phyloP scores from a whole-genome alignment of 2,113 vertebrate species.

The Enhydra lutris region DNA sequence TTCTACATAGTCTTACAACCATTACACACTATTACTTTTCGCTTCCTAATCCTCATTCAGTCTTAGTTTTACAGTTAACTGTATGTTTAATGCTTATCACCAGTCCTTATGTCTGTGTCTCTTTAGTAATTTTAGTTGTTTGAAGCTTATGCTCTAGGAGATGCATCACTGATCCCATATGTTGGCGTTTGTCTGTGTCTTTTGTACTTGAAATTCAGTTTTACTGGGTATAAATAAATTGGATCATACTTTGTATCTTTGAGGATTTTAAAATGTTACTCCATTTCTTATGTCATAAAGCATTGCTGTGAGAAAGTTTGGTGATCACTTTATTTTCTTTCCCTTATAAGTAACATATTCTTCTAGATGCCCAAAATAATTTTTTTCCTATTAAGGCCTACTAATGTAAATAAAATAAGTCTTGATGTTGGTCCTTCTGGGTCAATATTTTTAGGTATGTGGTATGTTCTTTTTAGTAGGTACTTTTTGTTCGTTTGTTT shows the following conservation, averaged over 20 bases:
- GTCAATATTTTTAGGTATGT: not conserved
- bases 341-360: not conserved
- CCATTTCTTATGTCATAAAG: not conserved
- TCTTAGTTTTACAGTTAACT: not conserved
- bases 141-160: not conserved
- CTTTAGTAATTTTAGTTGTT: not conserved
- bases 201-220: not conserved
- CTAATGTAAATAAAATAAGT: conserved; percentile 17
- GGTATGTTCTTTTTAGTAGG: not conserved
- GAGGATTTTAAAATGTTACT: conserved; percentile 7
- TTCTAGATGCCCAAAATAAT: not conserved
- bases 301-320: not conserved
- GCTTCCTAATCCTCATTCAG: not conserved
- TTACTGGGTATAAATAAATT: not conserved
- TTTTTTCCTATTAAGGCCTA: not conserved
- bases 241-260: not conserved
- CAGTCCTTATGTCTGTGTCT: not conserved
- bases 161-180: not conserved
- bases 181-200: not conserved
- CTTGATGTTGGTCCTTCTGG: not conserved
- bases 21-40: not conserved
- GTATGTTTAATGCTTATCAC: not conserved
- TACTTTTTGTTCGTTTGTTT: not conserved
- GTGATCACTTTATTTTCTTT: conserved; percentile 17
- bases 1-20: not conserved